Conservation (phyloP, 2,113 vertebrate genomes). For the Boleophthalmus pectinirostris region DNA sequence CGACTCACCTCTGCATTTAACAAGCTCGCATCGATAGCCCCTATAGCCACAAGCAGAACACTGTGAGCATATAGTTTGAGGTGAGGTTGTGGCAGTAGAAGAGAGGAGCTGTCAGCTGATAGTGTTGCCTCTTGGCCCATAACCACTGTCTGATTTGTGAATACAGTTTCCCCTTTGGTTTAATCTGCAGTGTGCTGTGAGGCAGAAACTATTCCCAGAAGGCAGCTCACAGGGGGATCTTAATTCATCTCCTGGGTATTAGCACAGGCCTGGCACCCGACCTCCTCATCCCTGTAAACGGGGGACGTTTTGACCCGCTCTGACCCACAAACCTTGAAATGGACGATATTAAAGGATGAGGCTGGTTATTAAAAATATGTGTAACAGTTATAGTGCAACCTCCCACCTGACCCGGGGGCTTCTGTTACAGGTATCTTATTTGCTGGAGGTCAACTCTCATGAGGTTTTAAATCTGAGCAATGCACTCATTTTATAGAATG, state of each 20-base stretch:
- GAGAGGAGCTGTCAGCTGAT: constrained; percentile 47
- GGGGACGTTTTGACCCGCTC: constrained; percentile 40
- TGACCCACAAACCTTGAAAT: constrained; percentile 37
- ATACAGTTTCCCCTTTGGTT: constrained; percentile 62
- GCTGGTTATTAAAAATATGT: constrained; percentile 18
- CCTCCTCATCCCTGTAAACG: constrained; percentile 38
- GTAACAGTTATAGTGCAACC: constrained; percentile 33
- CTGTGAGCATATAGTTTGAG: neutral
- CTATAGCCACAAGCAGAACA: neutral
- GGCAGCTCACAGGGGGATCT: constrained; percentile 56
- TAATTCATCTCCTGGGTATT: constrained; percentile 76
- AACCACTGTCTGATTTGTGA: constrained; percentile 71
- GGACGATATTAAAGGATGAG: constrained; percentile 33
- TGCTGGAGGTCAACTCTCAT: constrained; percentile 15
- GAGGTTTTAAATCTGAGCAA: constrained; percentile 44
- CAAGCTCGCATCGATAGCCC: neutral
- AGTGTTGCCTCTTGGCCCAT: constrained; percentile 53
- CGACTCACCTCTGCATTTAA: neutral
- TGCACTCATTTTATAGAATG: neutral
- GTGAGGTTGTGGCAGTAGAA: constrained; percentile 5
- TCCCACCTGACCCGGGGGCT: constrained; percentile 10
- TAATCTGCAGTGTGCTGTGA: constrained; percentile 75
- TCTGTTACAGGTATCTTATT: constrained; percentile 16
- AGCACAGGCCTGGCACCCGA: constrained; percentile 54
- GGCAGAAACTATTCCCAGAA: constrained; percentile 73